Conservation (phyloP, 2,888 invertebrate genomes). For the Tiliacea citrago region DNA sequence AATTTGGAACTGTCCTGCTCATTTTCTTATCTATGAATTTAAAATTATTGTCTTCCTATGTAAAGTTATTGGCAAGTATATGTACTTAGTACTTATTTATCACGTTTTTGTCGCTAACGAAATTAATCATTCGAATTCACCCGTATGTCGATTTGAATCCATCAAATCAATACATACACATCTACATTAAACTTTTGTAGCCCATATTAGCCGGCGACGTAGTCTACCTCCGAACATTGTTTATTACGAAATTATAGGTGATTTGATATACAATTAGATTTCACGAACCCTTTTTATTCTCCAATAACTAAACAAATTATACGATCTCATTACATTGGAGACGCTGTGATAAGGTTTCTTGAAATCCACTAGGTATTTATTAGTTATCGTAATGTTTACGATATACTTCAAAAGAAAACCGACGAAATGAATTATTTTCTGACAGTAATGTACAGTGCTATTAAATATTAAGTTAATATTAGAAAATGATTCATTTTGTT, state of each 20-base stretch:
- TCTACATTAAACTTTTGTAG: constrained; percentile 2
- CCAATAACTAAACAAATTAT: constrained; percentile 69
- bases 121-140: constrained; percentile 33
- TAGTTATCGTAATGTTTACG: constrained; percentile 62
- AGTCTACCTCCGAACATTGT: constrained; percentile 62
- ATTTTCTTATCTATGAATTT: constrained; percentile 25
- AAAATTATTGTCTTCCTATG: constrained; percentile 50
- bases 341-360: constrained; percentile 68
- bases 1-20: constrained; percentile 28
- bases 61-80: constrained; percentile 16
- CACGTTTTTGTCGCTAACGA: constrained; percentile 27
- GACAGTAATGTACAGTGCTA: constrained; percentile 66
- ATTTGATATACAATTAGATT: constrained; percentile 67
- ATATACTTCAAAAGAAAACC: constrained; percentile 49
- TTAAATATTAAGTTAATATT: constrained; percentile 56
- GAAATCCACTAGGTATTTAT: constrained; percentile 67
- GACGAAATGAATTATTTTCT: constrained; percentile 67
- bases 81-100: constrained; percentile 33
- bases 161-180: constrained; percentile 34
- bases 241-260: constrained; percentile 56
- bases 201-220: constrained; percentile 51
- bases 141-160: constrained; percentile 35
- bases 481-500: constrained; percentile 61
- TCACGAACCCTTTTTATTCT: constrained; percentile 64
- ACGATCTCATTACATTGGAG: constrained; percentile 79